Evolutionary conservation across 2,797 vertebrate genomes (phyloP).

Genomic region (Silurus aristotelis): DNA sequence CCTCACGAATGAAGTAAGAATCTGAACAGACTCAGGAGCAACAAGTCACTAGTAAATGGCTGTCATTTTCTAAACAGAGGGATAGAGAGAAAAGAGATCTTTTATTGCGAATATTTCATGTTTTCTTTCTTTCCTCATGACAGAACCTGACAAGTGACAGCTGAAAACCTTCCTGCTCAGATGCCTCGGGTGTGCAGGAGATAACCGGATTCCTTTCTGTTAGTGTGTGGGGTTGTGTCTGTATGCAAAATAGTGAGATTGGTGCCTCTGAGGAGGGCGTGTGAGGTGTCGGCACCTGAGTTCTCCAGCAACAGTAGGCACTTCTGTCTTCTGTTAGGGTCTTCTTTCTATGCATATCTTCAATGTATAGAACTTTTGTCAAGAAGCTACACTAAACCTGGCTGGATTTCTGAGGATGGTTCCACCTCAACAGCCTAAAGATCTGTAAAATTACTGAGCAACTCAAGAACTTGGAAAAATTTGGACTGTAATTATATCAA

Average conservation of each 20-base stretch:
- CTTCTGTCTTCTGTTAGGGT: neutral
- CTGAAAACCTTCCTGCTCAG: neutral
- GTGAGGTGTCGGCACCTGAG: neutral
- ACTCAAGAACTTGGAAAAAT: no score
- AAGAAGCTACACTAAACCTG: neutral
- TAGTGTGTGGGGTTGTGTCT: neutral
- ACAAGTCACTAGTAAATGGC: neutral
- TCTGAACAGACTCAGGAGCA: neutral
- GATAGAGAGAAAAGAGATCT: neutral
- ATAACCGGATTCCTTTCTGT: neutral
- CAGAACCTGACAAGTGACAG: conserved; percentile 12
- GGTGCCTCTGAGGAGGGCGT: neutral
- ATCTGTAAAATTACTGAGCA: no score
- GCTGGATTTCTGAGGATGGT: neutral
- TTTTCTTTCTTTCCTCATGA: neutral
- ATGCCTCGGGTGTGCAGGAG: conserved; percentile 2
- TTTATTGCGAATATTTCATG: conserved; percentile 8
- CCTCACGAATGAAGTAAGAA: neutral
- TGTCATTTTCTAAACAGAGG: neutral
- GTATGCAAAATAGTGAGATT: neutral
- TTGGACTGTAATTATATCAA: no score
- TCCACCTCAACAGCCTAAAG: no score
- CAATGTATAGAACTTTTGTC: neutral
- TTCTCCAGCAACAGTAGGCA: neutral
- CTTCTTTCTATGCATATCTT: neutral